Evolutionary conservation across 92 coral and sea anemone species (phyloP).

Genomic region (Meandrina meandrites): DNA sequence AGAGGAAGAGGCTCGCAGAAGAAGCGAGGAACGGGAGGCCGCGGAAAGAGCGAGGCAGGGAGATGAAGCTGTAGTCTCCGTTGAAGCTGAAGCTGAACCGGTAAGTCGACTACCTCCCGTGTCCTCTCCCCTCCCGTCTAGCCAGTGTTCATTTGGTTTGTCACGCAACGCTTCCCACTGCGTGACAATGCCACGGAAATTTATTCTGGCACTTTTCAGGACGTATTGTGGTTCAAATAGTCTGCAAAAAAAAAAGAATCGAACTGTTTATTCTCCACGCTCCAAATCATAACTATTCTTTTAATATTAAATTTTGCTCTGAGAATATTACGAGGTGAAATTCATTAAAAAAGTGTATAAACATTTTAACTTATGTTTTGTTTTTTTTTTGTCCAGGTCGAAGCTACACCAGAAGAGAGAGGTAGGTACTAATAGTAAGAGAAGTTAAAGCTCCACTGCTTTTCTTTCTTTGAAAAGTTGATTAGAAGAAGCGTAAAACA

Average conservation of each 20-base stretch:
- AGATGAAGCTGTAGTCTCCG: conserved; percentile 33
- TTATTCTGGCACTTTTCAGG: background rate
- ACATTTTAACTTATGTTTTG: background rate
- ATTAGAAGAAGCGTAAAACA: no score
- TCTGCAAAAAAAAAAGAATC: no score
- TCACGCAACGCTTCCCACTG: background rate
- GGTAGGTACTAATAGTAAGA: background rate
- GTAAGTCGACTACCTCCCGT: conserved; percentile 26
- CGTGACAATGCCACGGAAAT: background rate
- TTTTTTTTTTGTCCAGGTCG: conserved; percentile 6
- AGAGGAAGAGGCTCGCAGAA: conserved; percentile 63
- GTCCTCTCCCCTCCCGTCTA: background rate
- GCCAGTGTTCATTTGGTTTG: background rate
- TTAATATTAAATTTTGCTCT: no score
- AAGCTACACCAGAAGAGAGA: conserved; percentile 38
- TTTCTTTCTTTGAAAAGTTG: no score
- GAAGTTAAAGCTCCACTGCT: no score
- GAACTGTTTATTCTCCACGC: no score
- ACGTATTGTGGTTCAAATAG: background rate
- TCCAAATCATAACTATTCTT: no score
- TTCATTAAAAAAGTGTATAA: background rate
- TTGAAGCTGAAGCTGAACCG: conserved; percentile 45
- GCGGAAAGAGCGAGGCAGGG: conserved; percentile 51
- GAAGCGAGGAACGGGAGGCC: conserved; percentile 57
- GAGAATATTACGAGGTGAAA: no score